Base-by-base conservation (phyloP, 2,888 invertebrate species). In the Anticlea derivata region DNA sequence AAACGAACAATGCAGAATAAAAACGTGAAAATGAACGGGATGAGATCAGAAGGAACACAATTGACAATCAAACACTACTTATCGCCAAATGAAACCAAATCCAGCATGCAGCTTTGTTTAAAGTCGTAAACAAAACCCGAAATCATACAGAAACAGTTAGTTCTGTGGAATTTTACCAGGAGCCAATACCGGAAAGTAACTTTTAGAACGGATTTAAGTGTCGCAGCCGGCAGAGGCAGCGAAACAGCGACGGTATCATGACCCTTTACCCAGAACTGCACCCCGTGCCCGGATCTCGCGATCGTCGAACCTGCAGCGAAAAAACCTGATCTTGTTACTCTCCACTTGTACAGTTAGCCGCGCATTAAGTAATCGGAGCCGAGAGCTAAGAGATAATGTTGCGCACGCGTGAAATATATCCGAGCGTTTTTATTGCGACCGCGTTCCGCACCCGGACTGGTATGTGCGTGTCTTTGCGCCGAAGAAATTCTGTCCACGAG, bases 321-420 rank as follows among this genome's bases (percentile, higher is more conserved):
- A 86, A 86, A 88, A 86, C 82, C 77, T 81, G 85, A 87, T 89
- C 83, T 86, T 78, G 82, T 84, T 87, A 81, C 80, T 82, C 76
- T 74, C 77, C 72, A 71, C 78, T 73, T 75, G 83, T 89, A 89
- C 89, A 86, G 89, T 89, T 89, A 88, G 78, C 72, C 75, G 76
- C 71, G 75, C 86, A 86, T 89, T 90, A 89, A 88, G 89, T 90
- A 88, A 89, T 87, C 86, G 76, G 84, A 89, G 78, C 79, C 80
- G 84, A 83, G 85, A 83, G 81, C 80, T 78, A 69, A 80, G 80
- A 86, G 86, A 86, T 88, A 88, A 88, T 85, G 86, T 87, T 88
- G 87, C 86, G 86, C 85, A 88, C 86, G 87, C 86, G 88, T 89
- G 87, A 87, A 87, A 88, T 86, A 87, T 87, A 89, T 86, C 86